These are phyloP conservation scores for Sebastes reedi DNA, from an alignment of 2,797 vertebrate species.

Conservation along the genomic window DNA sequence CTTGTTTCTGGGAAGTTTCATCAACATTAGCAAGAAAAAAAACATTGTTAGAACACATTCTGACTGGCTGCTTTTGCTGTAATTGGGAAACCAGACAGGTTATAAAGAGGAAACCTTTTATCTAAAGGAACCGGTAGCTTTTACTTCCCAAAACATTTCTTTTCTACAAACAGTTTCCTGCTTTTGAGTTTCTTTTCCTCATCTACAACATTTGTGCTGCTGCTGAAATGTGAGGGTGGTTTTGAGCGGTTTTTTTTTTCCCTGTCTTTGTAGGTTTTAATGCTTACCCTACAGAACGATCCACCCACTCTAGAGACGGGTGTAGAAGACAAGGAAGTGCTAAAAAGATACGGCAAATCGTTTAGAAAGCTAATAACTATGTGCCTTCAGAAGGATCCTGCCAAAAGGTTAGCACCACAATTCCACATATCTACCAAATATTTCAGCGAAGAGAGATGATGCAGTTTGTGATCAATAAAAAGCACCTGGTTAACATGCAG, in stretches of 20 bases:
- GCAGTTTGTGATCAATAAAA: conserved; percentile 16
- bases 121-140: conserved; percentile 1
- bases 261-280: conserved; percentile 89
- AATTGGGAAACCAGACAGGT: neutral
- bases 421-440: neutral
- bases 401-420: conserved; percentile 88
- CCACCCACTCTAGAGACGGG: conserved; percentile 94
- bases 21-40: neutral
- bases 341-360: conserved; percentile 97
- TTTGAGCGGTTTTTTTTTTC: neutral
- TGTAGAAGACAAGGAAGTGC: conserved; percentile 96
- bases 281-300: conserved; percentile 97
- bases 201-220: neutral
- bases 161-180: conserved; percentile 21
- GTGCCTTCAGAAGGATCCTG: conserved; percentile 99
- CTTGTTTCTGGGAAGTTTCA: conserved; percentile 14
- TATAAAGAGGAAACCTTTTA: neutral
- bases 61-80: conserved; percentile 6
- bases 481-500: conserved; percentile 22
- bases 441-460: neutral
- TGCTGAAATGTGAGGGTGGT: neutral
- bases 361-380: conserved; percentile 96
- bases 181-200: conserved; percentile 42
- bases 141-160: conserved; percentile 5
- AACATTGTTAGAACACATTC: neutral